Percentiles rank a stretch among this genome's conserved stretches.
phyloP scores from a whole-genome alignment of 2,888 invertebrate genomes.

The Pristionchus arcanus region DNA sequence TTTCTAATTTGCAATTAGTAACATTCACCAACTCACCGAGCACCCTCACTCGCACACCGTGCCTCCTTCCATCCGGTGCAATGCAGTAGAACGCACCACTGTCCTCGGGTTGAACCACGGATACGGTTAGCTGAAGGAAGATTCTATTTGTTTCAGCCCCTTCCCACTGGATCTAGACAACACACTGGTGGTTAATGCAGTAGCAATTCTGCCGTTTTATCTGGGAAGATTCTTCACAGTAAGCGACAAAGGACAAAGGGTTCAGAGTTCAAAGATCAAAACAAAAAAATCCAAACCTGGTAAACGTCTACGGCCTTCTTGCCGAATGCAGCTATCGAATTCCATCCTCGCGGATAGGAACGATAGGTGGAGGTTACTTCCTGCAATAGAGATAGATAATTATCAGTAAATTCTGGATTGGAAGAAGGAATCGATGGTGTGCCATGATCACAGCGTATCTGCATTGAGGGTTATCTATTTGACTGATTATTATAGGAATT shows the following conservation, averaged over 20 bases:
- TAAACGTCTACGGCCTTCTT: conserved; percentile 68
- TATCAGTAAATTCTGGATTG: no score
- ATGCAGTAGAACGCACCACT: conserved; percentile 90
- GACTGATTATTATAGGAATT: no score
- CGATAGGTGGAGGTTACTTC: conserved; percentile 77
- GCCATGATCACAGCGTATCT: no score
- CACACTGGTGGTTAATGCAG: no score
- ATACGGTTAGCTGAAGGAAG: conserved; percentile 84
- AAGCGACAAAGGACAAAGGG: no score
- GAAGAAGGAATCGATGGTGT: background rate
- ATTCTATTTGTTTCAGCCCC: no score
- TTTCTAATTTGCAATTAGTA: background rate
- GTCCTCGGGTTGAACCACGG: conserved; percentile 89
- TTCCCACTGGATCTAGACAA: no score
- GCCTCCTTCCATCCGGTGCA: conserved; percentile 87
- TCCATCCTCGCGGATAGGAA: conserved; percentile 76
- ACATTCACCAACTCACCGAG: conserved; percentile 60
- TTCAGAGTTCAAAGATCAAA: background rate
- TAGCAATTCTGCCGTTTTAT: no score
- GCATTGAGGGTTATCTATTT: no score
- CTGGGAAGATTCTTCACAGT: no score
- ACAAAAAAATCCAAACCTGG: conserved; percentile 60
- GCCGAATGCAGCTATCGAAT: conserved; percentile 64
- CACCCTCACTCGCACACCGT: conserved; percentile 72
- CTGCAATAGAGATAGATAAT: conserved; percentile 58